A percentile compares a stretch with the other conserved stretches of the same genome.
phyloP scores from a whole-genome alignment of 2,113 vertebrate genomes.

The Paradoxurus hermaphroditus region DNA sequence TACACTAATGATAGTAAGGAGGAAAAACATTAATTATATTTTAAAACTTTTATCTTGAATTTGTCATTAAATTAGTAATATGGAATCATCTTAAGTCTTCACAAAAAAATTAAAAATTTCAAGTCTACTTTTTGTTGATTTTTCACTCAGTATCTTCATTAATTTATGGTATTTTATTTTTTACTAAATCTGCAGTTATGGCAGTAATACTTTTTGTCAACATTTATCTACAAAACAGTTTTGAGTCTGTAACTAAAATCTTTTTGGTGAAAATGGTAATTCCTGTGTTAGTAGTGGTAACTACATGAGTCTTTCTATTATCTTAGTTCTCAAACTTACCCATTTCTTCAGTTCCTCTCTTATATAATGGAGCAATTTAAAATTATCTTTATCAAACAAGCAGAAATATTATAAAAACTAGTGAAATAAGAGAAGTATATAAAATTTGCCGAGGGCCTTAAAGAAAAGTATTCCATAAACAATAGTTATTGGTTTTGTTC shows the following conservation, averaged over 20 bases:
- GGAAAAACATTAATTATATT: background rate
- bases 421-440: constrained; percentile 9
- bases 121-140: background rate
- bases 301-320: background rate
- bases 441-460: background rate
- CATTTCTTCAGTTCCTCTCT: background rate
- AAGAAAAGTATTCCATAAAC: background rate
- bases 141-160: background rate
- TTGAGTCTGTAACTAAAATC: background rate
- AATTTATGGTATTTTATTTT: background rate
- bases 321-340: background rate
- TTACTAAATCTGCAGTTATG: background rate
- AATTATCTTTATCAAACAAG: background rate
- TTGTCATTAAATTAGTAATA: background rate
- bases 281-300: background rate
- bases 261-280: background rate
- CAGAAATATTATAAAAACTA: background rate
- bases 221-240: background rate
- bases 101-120: background rate
- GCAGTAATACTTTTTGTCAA: background rate
- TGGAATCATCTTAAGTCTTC: background rate
- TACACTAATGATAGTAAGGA: background rate
- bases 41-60: background rate
- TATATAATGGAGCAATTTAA: background rate
- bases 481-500: background rate